phyloP scores from a whole-genome alignment of 2,888 invertebrate genomes.

The Maniola hyperantus region DNA sequence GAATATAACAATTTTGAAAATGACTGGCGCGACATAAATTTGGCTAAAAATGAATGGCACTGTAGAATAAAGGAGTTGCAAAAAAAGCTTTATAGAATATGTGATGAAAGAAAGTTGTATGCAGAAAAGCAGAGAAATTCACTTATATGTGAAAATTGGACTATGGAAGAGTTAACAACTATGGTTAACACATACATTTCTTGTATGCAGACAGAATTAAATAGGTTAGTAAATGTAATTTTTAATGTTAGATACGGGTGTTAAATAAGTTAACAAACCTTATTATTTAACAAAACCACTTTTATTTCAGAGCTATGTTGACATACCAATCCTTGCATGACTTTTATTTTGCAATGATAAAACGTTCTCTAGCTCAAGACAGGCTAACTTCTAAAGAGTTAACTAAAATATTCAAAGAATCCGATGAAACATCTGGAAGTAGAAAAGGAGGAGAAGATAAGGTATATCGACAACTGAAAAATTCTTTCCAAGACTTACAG shows the following conservation, averaged over 20 bases:
- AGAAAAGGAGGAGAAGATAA: conserved; percentile 69
- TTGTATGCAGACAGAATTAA: conserved; percentile 84
- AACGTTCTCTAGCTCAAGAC: conserved; percentile 61
- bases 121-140: conserved; percentile 78
- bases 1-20: conserved; percentile 83
- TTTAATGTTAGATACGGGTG: background rate
- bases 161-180: conserved; percentile 76
- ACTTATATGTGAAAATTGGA: conserved; percentile 83
- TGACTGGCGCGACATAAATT: conserved; percentile 80
- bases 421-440: conserved; percentile 60
- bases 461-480: conserved; percentile 61
- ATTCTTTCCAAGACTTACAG: conserved; percentile 64
- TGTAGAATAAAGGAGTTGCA: conserved; percentile 79
- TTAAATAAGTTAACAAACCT: background rate
- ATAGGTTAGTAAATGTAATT: conserved; percentile 64
- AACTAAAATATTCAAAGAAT: conserved; percentile 61
- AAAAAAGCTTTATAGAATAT: conserved; percentile 78
- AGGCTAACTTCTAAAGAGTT: conserved; percentile 66
- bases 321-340: conserved; percentile 75
- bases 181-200: conserved; percentile 81
- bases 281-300: conserved; percentile 8
- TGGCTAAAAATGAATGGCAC: conserved; percentile 85
- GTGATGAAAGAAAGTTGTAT: conserved; percentile 79
- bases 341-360: conserved; percentile 71
- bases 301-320: conserved; percentile 63